Evolutionary conservation across 2,888 invertebrate genomes (phyloP).

Genomic region (Augiades crinisus): DNA sequence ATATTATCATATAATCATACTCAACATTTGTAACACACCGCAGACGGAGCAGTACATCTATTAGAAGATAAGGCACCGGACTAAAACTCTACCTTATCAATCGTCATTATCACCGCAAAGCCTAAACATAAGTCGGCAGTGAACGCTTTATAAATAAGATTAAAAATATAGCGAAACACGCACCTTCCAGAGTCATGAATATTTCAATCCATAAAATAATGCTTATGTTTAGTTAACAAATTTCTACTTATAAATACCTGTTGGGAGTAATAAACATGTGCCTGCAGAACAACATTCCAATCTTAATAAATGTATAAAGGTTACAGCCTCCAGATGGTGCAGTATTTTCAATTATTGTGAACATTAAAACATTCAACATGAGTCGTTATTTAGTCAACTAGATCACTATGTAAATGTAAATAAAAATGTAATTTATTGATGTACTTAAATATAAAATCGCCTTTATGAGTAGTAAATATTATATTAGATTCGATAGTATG

Average conservation of each 20-base stretch:
- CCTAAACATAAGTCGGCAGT: slow-evolving; percentile 11
- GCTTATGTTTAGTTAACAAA: too few species aligned
- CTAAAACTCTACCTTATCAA: not conserved
- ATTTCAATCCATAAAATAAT: too few species aligned
- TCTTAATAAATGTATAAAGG: too few species aligned
- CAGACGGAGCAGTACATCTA: slow-evolving; percentile 18
- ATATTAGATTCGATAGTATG: not conserved
- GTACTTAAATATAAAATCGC: not conserved
- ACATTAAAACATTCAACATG: not conserved
- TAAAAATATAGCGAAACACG: not conserved
- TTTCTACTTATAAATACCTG: too few species aligned
- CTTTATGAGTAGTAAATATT: not conserved
- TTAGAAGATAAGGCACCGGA: slow-evolving; percentile 49
- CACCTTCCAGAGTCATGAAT: not conserved
- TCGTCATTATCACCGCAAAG: not conserved
- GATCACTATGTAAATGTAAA: not conserved
- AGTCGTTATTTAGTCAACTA: not conserved
- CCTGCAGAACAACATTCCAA: too few species aligned
- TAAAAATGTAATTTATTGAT: not conserved
- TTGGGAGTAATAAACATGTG: too few species aligned
- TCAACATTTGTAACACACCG: not conserved
- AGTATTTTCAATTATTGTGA: not conserved
- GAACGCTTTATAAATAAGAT: slow-evolving; percentile 7
- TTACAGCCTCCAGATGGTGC: not conserved
- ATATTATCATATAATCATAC: too few species aligned